These are phyloP conservation scores for Neomonachus schauinslandi DNA, from an alignment of 2,113 vertebrate genomes.

Conservation along the genomic window DNA sequence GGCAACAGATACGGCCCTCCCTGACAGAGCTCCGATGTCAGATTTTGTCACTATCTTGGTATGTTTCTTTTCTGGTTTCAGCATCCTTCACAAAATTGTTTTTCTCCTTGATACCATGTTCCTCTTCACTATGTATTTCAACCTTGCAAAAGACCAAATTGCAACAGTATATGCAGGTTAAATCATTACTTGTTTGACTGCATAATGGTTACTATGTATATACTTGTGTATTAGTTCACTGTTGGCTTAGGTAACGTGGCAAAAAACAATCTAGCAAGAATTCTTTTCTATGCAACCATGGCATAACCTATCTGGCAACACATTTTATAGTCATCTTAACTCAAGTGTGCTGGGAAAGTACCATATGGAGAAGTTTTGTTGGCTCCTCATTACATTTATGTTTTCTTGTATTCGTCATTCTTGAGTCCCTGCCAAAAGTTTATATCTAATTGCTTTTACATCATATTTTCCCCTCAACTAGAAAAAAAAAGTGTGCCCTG, in stretches of 20 bases:
- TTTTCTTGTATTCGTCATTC: not conserved
- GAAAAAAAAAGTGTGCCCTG: accelerated
- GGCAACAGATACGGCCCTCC: accelerated
- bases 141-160: not conserved
- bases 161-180: accelerated
- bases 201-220: accelerated
- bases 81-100: accelerated
- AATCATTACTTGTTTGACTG: accelerated
- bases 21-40: accelerated
- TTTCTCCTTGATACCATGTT: accelerated
- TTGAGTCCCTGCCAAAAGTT: not conserved
- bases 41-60: accelerated
- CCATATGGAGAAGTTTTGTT: not conserved
- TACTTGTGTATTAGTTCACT: accelerated
- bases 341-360: not conserved
- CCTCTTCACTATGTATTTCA: not conserved
- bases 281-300: too few species aligned
- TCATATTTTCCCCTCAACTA: not conserved
- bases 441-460: not conserved
- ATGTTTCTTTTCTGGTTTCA: not conserved
- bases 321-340: accelerated
- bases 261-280: not conserved
- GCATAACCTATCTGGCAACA: not conserved
- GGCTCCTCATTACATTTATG: accelerated
- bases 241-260: not conserved